phyloP scores from a whole-genome alignment of 2,113 vertebrate genomes.

The Pollimyrus isidori region DNA sequence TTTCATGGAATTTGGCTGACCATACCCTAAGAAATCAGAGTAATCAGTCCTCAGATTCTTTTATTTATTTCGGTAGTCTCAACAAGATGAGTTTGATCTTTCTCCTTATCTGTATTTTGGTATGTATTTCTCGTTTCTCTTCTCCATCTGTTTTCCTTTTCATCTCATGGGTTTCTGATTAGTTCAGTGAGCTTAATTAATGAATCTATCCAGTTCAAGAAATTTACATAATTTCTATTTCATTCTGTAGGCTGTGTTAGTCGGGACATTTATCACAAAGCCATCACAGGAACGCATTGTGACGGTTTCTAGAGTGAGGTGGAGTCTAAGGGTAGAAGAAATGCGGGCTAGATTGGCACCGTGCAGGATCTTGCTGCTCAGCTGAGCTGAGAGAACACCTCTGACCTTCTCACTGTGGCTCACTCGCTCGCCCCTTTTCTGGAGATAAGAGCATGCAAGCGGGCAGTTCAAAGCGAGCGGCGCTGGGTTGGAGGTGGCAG shows the following conservation, averaged over 20 bases:
- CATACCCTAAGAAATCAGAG: background rate
- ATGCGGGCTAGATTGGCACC: background rate
- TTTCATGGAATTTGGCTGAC: background rate
- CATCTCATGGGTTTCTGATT: conserved; percentile 2
- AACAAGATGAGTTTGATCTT: background rate
- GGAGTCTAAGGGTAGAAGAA: background rate
- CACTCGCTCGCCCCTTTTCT: background rate
- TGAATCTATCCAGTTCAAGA: background rate
- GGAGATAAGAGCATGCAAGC: background rate
- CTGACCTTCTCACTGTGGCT: background rate
- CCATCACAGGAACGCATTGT: background rate
- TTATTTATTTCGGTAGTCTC: background rate
- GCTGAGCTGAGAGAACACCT: background rate
- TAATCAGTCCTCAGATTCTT: background rate
- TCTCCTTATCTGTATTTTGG: background rate
- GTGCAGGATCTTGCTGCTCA: background rate
- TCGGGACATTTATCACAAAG: background rate
- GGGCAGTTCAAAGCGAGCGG: background rate
- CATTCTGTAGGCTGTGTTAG: background rate
- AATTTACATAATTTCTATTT: background rate
- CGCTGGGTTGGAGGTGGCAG: background rate
- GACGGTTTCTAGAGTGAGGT: background rate
- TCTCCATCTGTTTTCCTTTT: background rate
- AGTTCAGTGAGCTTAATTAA: conserved; percentile 7
- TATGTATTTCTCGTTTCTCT: background rate